Conservation (phyloP, 2,888 invertebrate species). For the Dynastes maya region DNA sequence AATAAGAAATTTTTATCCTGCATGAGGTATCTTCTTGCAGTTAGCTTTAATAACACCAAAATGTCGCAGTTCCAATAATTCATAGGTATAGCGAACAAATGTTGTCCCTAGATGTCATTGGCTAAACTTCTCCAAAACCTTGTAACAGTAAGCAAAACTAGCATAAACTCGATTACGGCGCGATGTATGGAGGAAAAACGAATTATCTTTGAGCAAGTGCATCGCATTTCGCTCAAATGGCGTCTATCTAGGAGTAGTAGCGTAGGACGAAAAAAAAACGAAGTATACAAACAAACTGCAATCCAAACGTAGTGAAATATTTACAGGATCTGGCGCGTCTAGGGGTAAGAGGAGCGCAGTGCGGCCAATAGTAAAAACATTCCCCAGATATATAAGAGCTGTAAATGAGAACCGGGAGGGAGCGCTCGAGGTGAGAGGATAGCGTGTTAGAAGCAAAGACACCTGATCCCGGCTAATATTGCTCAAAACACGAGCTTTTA, state of each 20-base stretch:
- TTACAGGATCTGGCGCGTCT: constrained; percentile 30
- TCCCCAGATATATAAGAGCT: constrained; percentile 27
- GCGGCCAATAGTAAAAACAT: constrained; percentile 46
- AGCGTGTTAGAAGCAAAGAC: constrained; percentile 55
- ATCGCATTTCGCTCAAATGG: constrained; percentile 13
- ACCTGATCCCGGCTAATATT: constrained; percentile 62
- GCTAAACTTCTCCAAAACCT: background rate
- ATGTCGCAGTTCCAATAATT: no score
- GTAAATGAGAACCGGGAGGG: constrained; percentile 44
- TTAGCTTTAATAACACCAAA: no score
- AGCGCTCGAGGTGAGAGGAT: constrained; percentile 31
- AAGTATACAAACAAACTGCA: constrained; percentile 33
- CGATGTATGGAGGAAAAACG: constrained; percentile 22
- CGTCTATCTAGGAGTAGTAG: constrained; percentile 1
- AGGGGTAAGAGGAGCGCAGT: background rate
- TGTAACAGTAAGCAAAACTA: constrained; percentile 3
- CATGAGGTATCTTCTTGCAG: no score
- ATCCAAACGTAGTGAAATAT: constrained; percentile 44
- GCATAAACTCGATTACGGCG: constrained; percentile 28
- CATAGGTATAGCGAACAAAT: background rate
- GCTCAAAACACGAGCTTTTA: constrained; percentile 61
- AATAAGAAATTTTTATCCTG: no score
- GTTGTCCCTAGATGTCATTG: background rate
- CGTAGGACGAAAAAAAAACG: background rate
- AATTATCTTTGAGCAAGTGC: constrained; percentile 31